Percentiles rank a stretch among this genome's conserved stretches.
Evolutionary conservation across 2,113 vertebrate species (phyloP).

Genomic region (Callopanchax toddi): DNA sequence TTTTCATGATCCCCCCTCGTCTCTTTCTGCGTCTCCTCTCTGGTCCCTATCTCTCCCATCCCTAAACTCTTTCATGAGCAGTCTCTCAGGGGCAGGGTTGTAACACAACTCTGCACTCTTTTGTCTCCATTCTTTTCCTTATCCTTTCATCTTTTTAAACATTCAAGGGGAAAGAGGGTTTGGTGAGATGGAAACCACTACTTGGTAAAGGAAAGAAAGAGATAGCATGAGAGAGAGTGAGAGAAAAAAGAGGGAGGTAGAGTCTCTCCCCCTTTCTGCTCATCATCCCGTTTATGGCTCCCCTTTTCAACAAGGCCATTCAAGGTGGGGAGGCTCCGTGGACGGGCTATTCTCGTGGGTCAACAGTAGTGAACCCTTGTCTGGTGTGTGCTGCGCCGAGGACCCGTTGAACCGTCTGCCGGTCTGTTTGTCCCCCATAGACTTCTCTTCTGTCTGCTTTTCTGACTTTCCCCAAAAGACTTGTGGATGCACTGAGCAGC

Average conservation of each 20-base stretch:
- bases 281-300: constrained; percentile 65
- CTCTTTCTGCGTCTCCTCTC: constrained; percentile 71
- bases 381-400: constrained; percentile 48
- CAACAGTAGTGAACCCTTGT: constrained; percentile 53
- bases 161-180: constrained; percentile 71
- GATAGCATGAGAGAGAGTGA: constrained; percentile 62
- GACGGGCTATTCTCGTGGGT: constrained; percentile 53
- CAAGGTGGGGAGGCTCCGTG: constrained; percentile 61
- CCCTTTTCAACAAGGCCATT: constrained; percentile 74
- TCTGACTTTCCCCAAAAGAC: constrained; percentile 21
- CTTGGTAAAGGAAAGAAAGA: constrained; percentile 73
- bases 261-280: constrained; percentile 37
- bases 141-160: constrained; percentile 85
- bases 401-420: constrained; percentile 57
- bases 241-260: constrained; percentile 29
- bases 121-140: constrained; percentile 82
- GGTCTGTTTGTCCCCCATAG: constrained; percentile 43
- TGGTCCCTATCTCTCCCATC: constrained; percentile 78
- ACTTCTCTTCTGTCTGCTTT: constrained; percentile 53
- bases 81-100: constrained; percentile 79
- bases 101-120: constrained; percentile 77
- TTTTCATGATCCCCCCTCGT: constrained; percentile 56
- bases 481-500: constrained; percentile 22
- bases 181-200: constrained; percentile 77
- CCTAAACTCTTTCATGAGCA: constrained; percentile 79